Evolutionary conservation across 2,888 invertebrate genomes (phyloP).

Genomic region (Platynereis dumerilii): DNA sequence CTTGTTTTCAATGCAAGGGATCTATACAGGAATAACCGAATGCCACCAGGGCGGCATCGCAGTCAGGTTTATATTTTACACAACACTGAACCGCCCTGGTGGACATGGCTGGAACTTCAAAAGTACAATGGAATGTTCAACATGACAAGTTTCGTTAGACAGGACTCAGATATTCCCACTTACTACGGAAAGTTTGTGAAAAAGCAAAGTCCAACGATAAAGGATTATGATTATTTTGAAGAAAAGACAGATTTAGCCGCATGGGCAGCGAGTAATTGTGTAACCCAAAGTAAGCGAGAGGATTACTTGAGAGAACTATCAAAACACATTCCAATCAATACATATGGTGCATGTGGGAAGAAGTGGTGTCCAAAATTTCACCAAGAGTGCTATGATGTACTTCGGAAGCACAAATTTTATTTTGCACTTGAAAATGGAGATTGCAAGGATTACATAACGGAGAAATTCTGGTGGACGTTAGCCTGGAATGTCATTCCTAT

Average conservation of each 20-base stretch:
- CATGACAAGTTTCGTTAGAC: neutral
- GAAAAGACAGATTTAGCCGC: neutral
- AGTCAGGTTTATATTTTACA: neutral
- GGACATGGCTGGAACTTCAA: neutral
- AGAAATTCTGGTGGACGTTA: constrained; percentile 26
- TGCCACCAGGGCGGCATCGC: neutral
- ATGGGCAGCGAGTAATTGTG: constrained; percentile 12
- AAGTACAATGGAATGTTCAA: neutral
- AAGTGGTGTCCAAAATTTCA: neutral
- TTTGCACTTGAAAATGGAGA: constrained; percentile 26
- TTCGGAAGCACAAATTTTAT: constrained; percentile 24
- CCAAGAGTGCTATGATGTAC: constrained; percentile 8
- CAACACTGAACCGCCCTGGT: constrained; percentile 9
- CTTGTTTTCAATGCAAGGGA: constrained; percentile 1
- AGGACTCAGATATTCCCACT: constrained; percentile 5
- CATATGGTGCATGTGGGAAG: neutral
- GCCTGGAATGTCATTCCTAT: constrained; percentile 18
- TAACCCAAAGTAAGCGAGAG: constrained; percentile 6
- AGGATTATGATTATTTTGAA: neutral
- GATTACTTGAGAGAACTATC: neutral
- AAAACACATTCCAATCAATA: constrained; percentile 2
- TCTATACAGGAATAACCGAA: neutral
- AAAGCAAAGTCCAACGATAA: neutral
- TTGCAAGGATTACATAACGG: constrained; percentile 27
- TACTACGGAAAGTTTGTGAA: neutral